phyloP scores from a whole-genome alignment of 1,140 invertebrate species.

The Pemphigus obesinymphae region DNA sequence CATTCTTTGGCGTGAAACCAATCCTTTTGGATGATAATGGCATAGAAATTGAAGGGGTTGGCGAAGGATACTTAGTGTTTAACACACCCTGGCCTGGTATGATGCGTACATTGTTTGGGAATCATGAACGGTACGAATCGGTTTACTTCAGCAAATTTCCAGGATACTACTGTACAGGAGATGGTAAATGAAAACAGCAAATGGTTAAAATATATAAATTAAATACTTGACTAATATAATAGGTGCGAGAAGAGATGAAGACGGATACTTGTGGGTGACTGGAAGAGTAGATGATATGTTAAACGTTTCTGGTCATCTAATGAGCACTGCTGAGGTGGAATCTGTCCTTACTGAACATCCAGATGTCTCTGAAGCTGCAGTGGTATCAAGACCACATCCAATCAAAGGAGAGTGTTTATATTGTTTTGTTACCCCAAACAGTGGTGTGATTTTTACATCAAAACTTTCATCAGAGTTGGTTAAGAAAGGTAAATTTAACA shows the following conservation, averaged over 20 bases:
- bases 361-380: constrained; percentile 86
- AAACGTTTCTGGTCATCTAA: constrained; percentile 94
- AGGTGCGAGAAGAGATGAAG: constrained; percentile 84
- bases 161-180: constrained; percentile 95
- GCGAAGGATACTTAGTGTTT: constrained; percentile 92
- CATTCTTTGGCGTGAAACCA: constrained; percentile 93
- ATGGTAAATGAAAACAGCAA: constrained; percentile 64
- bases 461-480: constrained; percentile 71
- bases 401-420: constrained; percentile 96
- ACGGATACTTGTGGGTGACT: constrained; percentile 96
- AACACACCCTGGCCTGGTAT: constrained; percentile 93
- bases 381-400: constrained; percentile 86
- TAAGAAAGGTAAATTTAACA: constrained; percentile 57
- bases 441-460: constrained; percentile 65
- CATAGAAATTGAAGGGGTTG: constrained; percentile 76
- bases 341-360: constrained; percentile 79
- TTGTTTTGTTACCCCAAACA: constrained; percentile 87
- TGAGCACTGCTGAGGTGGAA: constrained; percentile 95
- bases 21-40: constrained; percentile 83
- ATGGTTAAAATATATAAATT: background rate
- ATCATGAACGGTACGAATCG: constrained; percentile 87
- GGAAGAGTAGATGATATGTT: constrained; percentile 97
- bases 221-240: constrained; percentile 45
- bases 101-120: constrained; percentile 87
- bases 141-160: constrained; percentile 95